Evolutionary conservation across 1,140 invertebrate species (phyloP).

Genomic region (Maconellicoccus hirsutus): DNA sequence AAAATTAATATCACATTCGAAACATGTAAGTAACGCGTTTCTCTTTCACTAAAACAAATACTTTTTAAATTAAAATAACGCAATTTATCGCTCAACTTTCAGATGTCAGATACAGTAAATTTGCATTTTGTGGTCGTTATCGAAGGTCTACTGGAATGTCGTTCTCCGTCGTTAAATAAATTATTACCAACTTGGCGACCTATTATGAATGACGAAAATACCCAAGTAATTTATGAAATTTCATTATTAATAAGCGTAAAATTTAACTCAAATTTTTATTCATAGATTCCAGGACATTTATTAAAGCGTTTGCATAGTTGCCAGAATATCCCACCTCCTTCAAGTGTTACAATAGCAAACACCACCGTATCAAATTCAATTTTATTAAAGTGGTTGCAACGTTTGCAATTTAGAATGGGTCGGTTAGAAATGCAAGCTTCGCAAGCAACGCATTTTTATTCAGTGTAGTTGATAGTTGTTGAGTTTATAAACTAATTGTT

Average conservation of each 20-base stretch:
- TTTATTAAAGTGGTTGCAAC: constrained; percentile 69
- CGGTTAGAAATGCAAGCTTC: constrained; percentile 95
- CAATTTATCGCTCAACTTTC: constrained; percentile 20
- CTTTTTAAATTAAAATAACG: constrained; percentile 26
- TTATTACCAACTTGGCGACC: constrained; percentile 79
- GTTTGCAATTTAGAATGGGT: constrained; percentile 94
- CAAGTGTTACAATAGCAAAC: constrained; percentile 32
- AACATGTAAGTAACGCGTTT: constrained; percentile 51
- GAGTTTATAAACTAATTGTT: not conserved
- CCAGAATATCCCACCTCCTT: constrained; percentile 54
- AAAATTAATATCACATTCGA: constrained; percentile 84
- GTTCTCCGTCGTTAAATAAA: constrained; percentile 80
- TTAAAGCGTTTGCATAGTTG: constrained; percentile 80
- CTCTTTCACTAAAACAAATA: constrained; percentile 26
- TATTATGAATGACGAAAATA: constrained; percentile 76
- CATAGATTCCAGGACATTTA: constrained; percentile 76
- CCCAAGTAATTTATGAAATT: constrained; percentile 48
- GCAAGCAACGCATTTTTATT: constrained; percentile 76
- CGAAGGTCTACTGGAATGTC: constrained; percentile 90
- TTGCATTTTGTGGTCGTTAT: constrained; percentile 90
- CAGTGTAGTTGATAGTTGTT: constrained; percentile 42
- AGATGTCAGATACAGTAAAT: constrained; percentile 96
- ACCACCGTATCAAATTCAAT: not conserved
- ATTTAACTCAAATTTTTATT: too few relatives aligned
- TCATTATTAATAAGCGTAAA: not conserved